These are phyloP conservation scores for Melanitta fusca DNA, from an alignment of 2,797 vertebrate species.

Conservation along the genomic window DNA sequence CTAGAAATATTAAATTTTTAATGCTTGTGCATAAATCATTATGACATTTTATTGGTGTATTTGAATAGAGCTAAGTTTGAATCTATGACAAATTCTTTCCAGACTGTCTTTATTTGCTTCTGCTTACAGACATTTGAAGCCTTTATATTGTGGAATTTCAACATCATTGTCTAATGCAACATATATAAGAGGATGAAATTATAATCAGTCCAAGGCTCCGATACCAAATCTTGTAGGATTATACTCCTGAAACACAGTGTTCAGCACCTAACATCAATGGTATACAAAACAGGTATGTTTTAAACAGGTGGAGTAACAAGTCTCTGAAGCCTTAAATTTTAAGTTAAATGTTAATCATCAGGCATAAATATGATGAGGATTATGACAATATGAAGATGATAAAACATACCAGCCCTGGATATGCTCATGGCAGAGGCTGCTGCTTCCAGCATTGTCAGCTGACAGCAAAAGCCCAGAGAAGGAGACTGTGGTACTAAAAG, in stretches of 20 bases:
- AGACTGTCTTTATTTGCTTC: background rate
- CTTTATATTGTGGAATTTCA: background rate
- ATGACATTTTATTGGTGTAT: background rate
- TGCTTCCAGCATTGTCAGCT: background rate
- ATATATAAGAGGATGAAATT: background rate
- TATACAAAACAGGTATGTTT: background rate
- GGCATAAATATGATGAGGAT: background rate
- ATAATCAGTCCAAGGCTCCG: background rate
- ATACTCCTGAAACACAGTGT: background rate
- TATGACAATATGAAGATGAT: background rate
- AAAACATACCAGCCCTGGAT: background rate
- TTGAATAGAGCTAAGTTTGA: background rate
- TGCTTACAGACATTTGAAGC: background rate
- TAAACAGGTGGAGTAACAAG: background rate
- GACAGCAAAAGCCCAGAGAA: background rate
- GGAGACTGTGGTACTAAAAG: background rate
- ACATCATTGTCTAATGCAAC: background rate
- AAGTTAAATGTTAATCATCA: background rate
- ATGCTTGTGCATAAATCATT: background rate
- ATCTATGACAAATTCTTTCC: background rate
- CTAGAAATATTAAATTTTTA: background rate
- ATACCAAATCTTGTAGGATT: background rate
- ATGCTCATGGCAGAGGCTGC: background rate
- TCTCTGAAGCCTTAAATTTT: background rate
- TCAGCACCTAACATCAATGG: background rate